phyloP scores from a whole-genome alignment of 2,888 invertebrate species.

The Melanargia galathea region DNA sequence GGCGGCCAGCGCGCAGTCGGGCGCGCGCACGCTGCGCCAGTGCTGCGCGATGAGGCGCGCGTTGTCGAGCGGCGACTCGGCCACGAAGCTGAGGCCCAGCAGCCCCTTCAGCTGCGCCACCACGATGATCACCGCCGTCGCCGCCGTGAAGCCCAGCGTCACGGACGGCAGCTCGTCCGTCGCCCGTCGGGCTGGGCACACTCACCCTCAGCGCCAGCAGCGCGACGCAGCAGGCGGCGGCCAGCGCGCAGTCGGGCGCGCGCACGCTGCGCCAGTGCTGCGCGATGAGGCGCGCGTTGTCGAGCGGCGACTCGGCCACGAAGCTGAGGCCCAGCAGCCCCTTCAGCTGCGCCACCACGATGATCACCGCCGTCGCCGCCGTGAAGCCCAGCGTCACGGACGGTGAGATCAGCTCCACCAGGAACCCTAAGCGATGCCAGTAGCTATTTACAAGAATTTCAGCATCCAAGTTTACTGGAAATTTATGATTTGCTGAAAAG shows the following conservation, averaged over 20 bases:
- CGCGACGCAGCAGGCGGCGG: conserved; percentile 84
- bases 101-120: conserved; percentile 88
- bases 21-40: conserved; percentile 74
- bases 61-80: conserved; percentile 86
- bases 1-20: conserved; percentile 87
- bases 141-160: conserved; percentile 92
- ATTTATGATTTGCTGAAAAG: too few relatives aligned
- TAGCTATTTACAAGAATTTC: too few relatives aligned
- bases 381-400: conserved; percentile 94
- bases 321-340: conserved; percentile 87
- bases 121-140: conserved; percentile 90
- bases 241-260: conserved; percentile 84
- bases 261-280: conserved; percentile 76
- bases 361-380: conserved; percentile 90
- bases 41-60: conserved; percentile 73
- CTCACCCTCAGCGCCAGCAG: conserved; percentile 84
- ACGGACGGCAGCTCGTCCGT: conserved; percentile 91
- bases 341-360: conserved; percentile 88
- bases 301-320: conserved; percentile 85
- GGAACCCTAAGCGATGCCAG: conserved; percentile 88
- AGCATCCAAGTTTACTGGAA: too few relatives aligned
- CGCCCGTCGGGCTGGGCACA: conserved; percentile 31
- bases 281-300: conserved; percentile 79
- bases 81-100: conserved; percentile 86
- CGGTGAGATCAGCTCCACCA: conserved; percentile 91